Conservation (phyloP, 1,140 invertebrate genomes). For the Dinothrombium tinctorium region DNA sequence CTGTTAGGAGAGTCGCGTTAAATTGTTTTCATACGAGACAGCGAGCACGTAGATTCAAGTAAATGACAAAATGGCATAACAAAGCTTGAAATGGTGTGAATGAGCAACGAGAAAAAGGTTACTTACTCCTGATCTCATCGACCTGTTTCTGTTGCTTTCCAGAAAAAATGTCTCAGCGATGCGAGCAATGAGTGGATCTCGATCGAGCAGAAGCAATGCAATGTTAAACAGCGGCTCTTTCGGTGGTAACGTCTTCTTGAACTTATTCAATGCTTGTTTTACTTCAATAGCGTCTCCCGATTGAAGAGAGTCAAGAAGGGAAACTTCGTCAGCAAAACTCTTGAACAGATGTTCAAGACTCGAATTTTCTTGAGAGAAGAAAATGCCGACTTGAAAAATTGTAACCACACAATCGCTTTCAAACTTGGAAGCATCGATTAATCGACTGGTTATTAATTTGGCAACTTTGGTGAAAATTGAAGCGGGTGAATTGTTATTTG, state of each 20-base stretch:
- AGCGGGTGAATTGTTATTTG: not conserved
- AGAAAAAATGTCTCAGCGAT: not conserved
- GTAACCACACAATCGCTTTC: conserved; percentile 2
- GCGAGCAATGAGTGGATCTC: not conserved
- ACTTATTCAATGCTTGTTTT: not conserved
- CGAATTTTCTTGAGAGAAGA: not conserved
- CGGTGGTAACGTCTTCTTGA: not conserved
- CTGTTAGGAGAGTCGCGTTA: too few relatives aligned
- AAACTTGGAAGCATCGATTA: not conserved
- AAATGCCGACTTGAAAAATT: not conserved
- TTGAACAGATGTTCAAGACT: conserved; percentile 2
- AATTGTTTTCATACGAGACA: too few relatives aligned
- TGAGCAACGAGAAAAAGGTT: too few relatives aligned
- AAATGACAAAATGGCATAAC: too few relatives aligned
- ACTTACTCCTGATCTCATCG: not conserved
- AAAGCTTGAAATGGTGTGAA: too few relatives aligned
- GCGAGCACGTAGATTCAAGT: too few relatives aligned
- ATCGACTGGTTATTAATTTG: conserved; percentile 1
- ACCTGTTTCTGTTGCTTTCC: not conserved
- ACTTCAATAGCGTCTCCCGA: not conserved
- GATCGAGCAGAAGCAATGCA: not conserved
- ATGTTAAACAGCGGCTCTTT: not conserved
- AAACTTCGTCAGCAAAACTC: not conserved
- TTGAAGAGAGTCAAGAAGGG: not conserved
- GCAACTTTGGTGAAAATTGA: not conserved